Percentiles rank a stretch among this genome's conserved stretches.
Evolutionary conservation across 1,140 invertebrate genomes (phyloP).

Genomic region (Triops longicaudatus): DNA sequence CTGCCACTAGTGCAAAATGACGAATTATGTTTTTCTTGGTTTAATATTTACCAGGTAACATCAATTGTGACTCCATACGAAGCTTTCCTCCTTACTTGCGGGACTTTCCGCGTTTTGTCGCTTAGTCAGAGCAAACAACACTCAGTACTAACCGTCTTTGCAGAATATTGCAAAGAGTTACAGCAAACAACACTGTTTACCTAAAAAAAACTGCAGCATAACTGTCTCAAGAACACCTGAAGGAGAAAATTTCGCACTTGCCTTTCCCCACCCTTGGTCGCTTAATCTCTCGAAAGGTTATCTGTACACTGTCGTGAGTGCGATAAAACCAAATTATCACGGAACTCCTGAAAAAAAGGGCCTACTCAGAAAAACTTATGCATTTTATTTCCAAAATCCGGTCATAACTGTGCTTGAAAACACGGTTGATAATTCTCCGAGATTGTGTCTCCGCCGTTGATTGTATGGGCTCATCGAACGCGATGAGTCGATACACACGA

Average conservation of each 20-base stretch:
- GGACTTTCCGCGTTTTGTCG: not conserved
- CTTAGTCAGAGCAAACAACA: not conserved
- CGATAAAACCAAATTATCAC: not conserved
- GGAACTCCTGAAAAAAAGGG: not conserved
- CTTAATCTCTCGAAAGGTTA: not conserved
- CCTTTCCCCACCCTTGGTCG: not conserved
- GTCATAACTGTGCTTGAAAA: not conserved
- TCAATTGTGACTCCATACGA: not conserved
- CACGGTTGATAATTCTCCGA: not conserved
- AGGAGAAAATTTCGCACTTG: not conserved
- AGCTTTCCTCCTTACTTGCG: not conserved
- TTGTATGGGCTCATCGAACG: not conserved
- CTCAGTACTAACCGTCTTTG: not conserved
- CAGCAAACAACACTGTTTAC: not conserved
- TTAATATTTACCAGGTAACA: not conserved
- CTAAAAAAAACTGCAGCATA: not conserved
- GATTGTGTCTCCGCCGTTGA: not conserved
- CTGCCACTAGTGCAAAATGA: too few species aligned
- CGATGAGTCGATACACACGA: not conserved
- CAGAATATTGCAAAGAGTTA: not conserved
- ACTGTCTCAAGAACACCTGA: not conserved
- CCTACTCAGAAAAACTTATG: not conserved
- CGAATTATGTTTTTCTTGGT: not conserved
- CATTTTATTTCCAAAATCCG: not conserved
- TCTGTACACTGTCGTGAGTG: not conserved